Base-by-base conservation (phyloP, 2,888 invertebrate species). In the Hirtodrosophila duncani region DNA sequence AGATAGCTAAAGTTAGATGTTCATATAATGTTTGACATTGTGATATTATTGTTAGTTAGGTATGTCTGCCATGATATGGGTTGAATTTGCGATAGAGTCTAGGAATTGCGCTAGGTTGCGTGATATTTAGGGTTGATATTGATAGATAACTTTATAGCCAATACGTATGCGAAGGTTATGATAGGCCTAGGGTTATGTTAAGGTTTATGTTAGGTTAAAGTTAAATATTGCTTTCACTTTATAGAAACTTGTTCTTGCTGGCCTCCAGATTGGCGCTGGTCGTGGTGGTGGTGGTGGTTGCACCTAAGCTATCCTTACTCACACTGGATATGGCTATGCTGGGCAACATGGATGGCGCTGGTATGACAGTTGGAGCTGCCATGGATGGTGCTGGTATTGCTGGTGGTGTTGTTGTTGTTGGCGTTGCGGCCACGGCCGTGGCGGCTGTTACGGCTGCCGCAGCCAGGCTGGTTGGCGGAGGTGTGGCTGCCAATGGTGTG, bases 51-150 rank as follows among this genome's bases (percentile, higher is more conserved):
- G n/a, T n/a, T n/a, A n/a, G n/a, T n/a, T n/a, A n/a, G n/a, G n/a
- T n/a, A n/a, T n/a, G 81, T 77, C 61, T 70, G 75, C 75, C 55
- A 71, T 79, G 74, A 80, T 77, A 72, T 77, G 81, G 78, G 49
- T 33, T 39, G 39, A 26, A n/a, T n/a, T n/a, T n/a, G n/a, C n/a
- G n/a, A n/a, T n/a, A n/a, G n/a, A n/a, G n/a, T n/a, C n/a, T n/a
- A n/a, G n/a, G n/a, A n/a, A n/a, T n/a, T n/a, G n/a, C n/a, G n/a
- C n/a, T n/a, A 45, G 52, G 26, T 60, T 37, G 61, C 64, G 65
- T 61, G 60, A 34, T 59, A 45, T 37, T 26, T 46, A 45, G 24
- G 10, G 18, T 27, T 52, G 34, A 36, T 33, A 33, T 23, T 36
- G 18, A 41, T 39, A 44, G 30, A 48, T 53, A 37, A 16, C 27